phyloP scores from a whole-genome alignment of 2,888 invertebrate genomes.

The Catocala nupta region DNA sequence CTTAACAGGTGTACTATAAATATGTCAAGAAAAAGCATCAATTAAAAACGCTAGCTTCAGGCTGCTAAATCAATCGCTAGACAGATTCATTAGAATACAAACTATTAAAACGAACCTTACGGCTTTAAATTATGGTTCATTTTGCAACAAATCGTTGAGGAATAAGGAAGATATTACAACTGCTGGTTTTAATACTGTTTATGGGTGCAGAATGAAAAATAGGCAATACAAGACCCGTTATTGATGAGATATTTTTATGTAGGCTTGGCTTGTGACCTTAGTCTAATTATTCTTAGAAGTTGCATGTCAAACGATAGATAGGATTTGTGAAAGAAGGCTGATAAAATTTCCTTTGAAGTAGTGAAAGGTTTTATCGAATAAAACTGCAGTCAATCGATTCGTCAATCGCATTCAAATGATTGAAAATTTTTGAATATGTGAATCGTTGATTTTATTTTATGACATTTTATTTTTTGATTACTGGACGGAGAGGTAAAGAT shows the following conservation, averaged over 20 bases:
- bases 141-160: neutral
- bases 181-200: slow-evolving; percentile 39
- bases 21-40: slow-evolving; percentile 74
- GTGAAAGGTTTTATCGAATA: too few relatives aligned
- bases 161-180: slow-evolving; percentile 50
- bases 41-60: slow-evolving; percentile 69
- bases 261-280: neutral
- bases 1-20: slow-evolving; percentile 59
- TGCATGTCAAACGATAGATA: too few relatives aligned
- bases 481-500: too few relatives aligned
- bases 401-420: too few relatives aligned
- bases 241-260: slow-evolving; percentile 39
- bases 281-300: too few relatives aligned
- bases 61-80: slow-evolving; percentile 57
- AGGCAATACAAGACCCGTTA: slow-evolving; percentile 16
- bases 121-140: fast-evolving
- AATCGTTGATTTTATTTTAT: too few relatives aligned
- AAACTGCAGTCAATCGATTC: too few relatives aligned
- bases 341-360: too few relatives aligned
- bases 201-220: slow-evolving; percentile 43
- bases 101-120: slow-evolving; percentile 23
- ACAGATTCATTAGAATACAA: slow-evolving; percentile 64
- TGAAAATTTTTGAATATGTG: too few relatives aligned
- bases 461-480: too few relatives aligned
- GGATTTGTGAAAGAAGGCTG: too few relatives aligned